Percentiles rank a stretch among this genome's conserved stretches.
phyloP scores from a whole-genome alignment of 2,113 vertebrate genomes.

The Lichenostomus cassidix region DNA sequence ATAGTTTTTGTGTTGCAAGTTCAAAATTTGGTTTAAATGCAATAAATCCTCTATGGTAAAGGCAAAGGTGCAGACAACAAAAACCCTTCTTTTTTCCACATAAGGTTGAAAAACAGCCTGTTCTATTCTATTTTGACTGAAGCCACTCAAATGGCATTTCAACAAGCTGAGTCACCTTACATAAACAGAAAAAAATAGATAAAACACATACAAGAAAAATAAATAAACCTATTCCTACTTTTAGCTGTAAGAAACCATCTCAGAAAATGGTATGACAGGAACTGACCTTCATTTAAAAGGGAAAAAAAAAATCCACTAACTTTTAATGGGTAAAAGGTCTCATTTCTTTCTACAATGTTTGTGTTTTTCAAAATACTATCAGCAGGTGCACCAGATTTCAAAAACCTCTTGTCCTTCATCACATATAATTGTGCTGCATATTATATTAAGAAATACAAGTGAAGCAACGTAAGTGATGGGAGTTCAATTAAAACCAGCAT shows the following conservation, averaged over 20 bases:
- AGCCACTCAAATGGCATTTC: conserved; percentile 41
- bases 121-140: neutral
- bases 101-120: neutral
- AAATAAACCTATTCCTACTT: neutral
- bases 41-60: neutral
- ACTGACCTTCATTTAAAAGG: conserved; percentile 23
- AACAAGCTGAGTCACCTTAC: neutral
- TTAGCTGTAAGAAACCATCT: conserved; percentile 22
- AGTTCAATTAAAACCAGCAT: conserved; percentile 76
- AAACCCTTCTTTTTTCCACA: neutral
- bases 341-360: conserved; percentile 63
- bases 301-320: neutral
- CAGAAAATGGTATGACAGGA: neutral
- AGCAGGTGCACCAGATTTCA: conserved; percentile 72
- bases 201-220: neutral
- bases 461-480: conserved; percentile 65
- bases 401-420: conserved; percentile 76
- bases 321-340: conserved; percentile 56
- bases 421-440: conserved; percentile 71
- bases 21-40: neutral
- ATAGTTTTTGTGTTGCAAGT: neutral
- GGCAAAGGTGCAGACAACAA: neutral
- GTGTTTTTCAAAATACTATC: conserved; percentile 67
- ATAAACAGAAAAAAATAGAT: neutral
- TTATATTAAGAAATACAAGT: conserved; percentile 75